Evolutionary conservation across 2,888 invertebrate species (phyloP).

Genomic region (Octonoba sinensis): DNA sequence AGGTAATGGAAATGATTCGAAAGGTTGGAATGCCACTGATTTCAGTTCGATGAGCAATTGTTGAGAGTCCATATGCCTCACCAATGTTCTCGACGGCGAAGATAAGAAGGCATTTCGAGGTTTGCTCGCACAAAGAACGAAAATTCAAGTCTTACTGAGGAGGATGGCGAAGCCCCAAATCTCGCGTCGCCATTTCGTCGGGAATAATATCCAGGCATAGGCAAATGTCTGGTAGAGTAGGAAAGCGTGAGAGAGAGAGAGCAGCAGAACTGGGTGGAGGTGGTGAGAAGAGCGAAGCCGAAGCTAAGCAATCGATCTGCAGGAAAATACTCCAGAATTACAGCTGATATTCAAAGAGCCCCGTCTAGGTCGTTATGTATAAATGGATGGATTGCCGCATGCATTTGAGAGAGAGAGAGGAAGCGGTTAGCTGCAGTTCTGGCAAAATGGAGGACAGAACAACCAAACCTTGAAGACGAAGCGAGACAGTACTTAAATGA

Average conservation of each 20-base stretch:
- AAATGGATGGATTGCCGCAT: constrained; percentile 62
- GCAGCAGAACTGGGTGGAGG: no score
- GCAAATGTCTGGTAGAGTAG: no score
- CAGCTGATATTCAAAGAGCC: constrained; percentile 62
- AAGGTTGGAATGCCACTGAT: no score
- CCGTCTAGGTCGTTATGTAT: constrained; percentile 54
- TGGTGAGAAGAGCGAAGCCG: constrained; percentile 14
- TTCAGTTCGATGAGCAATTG: no score
- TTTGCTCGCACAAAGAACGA: no score
- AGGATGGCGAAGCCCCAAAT: constrained; percentile 25
- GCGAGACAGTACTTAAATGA: no score
- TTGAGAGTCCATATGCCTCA: no score
- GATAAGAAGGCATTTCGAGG: no score
- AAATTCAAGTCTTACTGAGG: constrained; percentile 13
- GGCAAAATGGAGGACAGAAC: constrained; percentile 18
- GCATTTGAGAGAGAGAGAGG: constrained; percentile 30
- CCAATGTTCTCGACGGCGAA: no score
- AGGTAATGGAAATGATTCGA: no score
- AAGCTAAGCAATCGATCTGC: constrained; percentile 61
- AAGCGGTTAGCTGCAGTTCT: constrained; percentile 29
- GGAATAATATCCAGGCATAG: constrained; percentile 30
- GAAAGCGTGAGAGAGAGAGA: no score
- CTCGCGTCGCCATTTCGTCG: constrained; percentile 39
- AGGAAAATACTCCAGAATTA: constrained; percentile 62
- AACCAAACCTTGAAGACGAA: no score